Percentiles rank a stretch among this genome's conserved stretches.
phyloP scores from a whole-genome alignment of 2,797 vertebrate genomes.

The Urophycis tenuis region DNA sequence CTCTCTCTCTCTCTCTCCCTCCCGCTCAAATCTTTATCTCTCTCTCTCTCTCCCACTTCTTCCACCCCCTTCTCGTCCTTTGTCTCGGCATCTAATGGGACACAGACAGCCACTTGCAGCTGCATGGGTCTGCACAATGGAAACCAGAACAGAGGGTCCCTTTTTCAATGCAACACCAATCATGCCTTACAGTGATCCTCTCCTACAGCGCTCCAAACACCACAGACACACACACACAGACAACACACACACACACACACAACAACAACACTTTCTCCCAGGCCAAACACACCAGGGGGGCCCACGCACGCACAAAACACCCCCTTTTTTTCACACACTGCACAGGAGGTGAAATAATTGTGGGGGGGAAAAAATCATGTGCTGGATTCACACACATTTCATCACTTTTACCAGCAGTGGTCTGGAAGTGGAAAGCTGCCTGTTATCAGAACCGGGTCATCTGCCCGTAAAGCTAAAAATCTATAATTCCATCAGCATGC shows the following conservation, averaged over 20 bases:
- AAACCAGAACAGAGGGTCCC: background rate
- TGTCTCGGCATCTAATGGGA: background rate
- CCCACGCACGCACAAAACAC: background rate
- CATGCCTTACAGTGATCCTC: conserved; percentile 2
- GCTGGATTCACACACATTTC: background rate
- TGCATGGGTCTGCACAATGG: conserved; percentile 9
- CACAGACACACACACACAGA: too few relatives aligned
- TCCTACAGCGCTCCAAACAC: background rate
- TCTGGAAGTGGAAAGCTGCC: background rate
- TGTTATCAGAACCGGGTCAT: conserved; percentile 15
- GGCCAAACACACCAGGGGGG: background rate
- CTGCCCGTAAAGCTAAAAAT: conserved; percentile 15
- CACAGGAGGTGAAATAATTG: background rate
- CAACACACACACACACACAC: background rate
- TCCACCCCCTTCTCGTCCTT: background rate
- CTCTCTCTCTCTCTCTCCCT: background rate
- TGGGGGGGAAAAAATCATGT: background rate
- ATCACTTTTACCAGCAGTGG: background rate
- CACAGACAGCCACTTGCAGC: conserved; percentile 4
- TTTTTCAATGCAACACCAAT: background rate
- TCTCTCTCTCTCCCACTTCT: background rate
- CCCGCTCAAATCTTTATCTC: background rate
- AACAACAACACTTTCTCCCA: background rate
- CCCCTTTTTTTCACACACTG: background rate
- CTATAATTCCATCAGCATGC: conserved; percentile 19